Evolutionary conservation across 1,140 invertebrate genomes (phyloP).

Genomic region (Atta cephalotes): DNA sequence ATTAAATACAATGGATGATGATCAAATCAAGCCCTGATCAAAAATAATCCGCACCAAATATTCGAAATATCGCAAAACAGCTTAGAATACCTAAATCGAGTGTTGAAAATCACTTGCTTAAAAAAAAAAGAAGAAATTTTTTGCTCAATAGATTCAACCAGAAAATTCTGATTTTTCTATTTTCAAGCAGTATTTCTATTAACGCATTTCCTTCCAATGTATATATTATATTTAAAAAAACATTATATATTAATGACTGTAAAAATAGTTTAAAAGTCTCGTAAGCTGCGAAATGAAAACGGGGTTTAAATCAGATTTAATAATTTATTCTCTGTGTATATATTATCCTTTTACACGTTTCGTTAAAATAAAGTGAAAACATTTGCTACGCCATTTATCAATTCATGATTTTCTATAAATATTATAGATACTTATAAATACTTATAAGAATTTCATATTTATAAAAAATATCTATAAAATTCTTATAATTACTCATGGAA

Average conservation of each 20-base stretch:
- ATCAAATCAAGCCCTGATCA: too few species aligned
- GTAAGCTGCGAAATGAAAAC: not conserved
- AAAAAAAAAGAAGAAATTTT: too few species aligned
- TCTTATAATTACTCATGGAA: not conserved
- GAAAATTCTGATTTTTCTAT: too few species aligned
- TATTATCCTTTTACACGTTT: slow-evolving; percentile 12
- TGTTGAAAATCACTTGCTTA: too few species aligned
- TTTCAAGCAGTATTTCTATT: too few species aligned
- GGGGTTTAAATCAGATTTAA: slow-evolving; percentile 31
- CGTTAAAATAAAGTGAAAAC: slow-evolving; percentile 30
- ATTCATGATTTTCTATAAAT: not conserved
- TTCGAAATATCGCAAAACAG: too few species aligned
- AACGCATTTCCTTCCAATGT: not conserved
- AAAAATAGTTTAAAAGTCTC: slow-evolving; percentile 38
- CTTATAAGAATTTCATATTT: not conserved
- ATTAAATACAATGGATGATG: too few species aligned
- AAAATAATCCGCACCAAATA: too few species aligned
- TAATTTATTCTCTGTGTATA: slow-evolving; percentile 31
- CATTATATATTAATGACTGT: slow-evolving; percentile 31
- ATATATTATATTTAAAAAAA: not conserved
- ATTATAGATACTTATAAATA: too few species aligned
- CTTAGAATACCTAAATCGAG: too few species aligned
- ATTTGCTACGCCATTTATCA: not conserved
- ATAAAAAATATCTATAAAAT: not conserved
- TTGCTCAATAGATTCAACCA: too few species aligned